Conservation (phyloP, 1,140 invertebrate species). For the Melitaea cinxia region DNA sequence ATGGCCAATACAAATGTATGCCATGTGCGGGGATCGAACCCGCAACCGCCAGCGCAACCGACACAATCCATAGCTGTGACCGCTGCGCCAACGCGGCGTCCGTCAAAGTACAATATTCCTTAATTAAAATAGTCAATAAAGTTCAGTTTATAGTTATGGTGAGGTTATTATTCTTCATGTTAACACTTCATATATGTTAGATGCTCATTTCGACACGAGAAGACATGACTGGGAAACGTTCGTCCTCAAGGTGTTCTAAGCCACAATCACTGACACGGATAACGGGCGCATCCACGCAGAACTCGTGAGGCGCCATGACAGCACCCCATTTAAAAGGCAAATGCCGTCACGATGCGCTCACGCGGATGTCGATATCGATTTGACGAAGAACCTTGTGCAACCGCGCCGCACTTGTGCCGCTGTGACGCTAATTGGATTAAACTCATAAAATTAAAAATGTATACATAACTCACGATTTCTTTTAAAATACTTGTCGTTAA, state of each 20-base stretch:
- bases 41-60: too few species aligned
- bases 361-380: conserved; percentile 57
- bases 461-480: background rate
- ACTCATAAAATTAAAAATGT: conserved; percentile 30
- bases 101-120: too few species aligned
- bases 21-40: too few species aligned
- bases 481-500: background rate
- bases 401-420: conserved; percentile 22
- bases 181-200: background rate
- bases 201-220: background rate
- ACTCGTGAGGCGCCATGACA: conserved; percentile 64
- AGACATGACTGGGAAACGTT: background rate
- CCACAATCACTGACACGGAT: conserved; percentile 65
- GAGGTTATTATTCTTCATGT: background rate
- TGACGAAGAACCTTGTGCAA: conserved; percentile 36
- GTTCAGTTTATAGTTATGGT: background rate
- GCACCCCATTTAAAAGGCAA: conserved; percentile 70
- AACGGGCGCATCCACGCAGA: conserved; percentile 57
- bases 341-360: conserved; percentile 69
- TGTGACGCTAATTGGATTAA: conserved; percentile 29
- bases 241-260: conserved; percentile 14
- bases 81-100: too few species aligned
- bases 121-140: too few species aligned
- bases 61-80: too few species aligned
- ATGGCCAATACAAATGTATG: too few species aligned